A percentile compares a stretch with the other conserved stretches of the same genome.
Conservation (phyloP, 37 sponge, comb jelly and placozoan species). For the Corticium candelabrum region DNA sequence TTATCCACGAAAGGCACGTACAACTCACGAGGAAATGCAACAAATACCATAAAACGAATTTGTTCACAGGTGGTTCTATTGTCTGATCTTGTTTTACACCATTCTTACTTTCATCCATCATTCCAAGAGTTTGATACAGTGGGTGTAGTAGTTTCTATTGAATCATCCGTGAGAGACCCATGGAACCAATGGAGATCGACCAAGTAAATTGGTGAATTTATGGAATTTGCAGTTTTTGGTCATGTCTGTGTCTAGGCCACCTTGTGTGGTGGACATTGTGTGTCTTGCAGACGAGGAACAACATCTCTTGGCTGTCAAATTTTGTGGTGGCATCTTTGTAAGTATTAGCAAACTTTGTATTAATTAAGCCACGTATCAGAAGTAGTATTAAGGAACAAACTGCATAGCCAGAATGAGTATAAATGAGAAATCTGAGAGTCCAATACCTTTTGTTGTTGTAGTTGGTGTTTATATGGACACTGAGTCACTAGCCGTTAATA, state of each 20-base stretch:
- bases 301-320: background rate
- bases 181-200: too few species aligned
- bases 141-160: background rate
- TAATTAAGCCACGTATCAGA: too few species aligned
- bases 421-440: too few species aligned
- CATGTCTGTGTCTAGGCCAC: background rate
- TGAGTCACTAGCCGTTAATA: too few species aligned
- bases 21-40: background rate
- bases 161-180: too few species aligned
- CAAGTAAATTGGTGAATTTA: background rate
- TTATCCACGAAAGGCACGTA: background rate
- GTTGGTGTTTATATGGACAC: too few species aligned
- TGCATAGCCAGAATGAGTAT: too few species aligned
- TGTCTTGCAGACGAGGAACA: background rate
- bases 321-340: background rate
- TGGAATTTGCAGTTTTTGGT: background rate
- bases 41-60: too few species aligned
- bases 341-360: too few species aligned
- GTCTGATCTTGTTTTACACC: background rate
- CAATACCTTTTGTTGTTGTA: too few species aligned
- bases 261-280: background rate
- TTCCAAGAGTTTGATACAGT: background rate
- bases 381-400: too few species aligned
- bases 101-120: background rate
- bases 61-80: background rate